Conservation (phyloP, 2,113 vertebrate species). For the Phyllopteryx taeniolatus region DNA sequence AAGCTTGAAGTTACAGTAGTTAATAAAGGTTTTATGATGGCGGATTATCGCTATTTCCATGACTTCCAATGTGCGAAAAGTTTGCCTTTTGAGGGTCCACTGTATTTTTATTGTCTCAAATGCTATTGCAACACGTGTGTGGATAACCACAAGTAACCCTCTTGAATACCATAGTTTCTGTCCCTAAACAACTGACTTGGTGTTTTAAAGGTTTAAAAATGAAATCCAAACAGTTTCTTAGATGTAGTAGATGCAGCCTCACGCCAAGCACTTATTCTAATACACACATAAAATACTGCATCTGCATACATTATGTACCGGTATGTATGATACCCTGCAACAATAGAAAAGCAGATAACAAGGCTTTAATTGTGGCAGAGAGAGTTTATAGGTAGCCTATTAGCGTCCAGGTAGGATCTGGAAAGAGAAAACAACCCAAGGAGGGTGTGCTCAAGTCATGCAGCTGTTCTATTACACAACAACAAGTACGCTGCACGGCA, state of each 20-base stretch:
- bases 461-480: conserved; percentile 63
- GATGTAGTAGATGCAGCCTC: neutral
- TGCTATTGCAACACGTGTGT: neutral
- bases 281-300: neutral
- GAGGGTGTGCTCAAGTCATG: conserved; percentile 47
- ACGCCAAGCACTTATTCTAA: neutral
- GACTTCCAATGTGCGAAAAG: neutral
- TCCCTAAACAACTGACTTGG: too few relatives aligned
- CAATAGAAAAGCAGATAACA: conserved; percentile 29
- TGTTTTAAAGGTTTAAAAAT: too few relatives aligned
- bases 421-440: conserved; percentile 53
- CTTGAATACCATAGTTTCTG: neutral
- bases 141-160: neutral
- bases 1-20: neutral
- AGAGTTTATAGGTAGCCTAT: conserved; percentile 36
- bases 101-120: neutral
- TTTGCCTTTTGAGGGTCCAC: neutral
- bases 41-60: neutral
- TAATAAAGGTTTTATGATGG: neutral
- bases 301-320: conserved; percentile 7
- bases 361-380: neutral
- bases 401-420: conserved; percentile 53
- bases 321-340: conserved; percentile 12
- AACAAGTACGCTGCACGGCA: conserved; percentile 57
- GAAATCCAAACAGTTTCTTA: too few relatives aligned